phyloP scores from a whole-genome alignment of 2,113 vertebrate species.

The Hippocampus zosterae region DNA sequence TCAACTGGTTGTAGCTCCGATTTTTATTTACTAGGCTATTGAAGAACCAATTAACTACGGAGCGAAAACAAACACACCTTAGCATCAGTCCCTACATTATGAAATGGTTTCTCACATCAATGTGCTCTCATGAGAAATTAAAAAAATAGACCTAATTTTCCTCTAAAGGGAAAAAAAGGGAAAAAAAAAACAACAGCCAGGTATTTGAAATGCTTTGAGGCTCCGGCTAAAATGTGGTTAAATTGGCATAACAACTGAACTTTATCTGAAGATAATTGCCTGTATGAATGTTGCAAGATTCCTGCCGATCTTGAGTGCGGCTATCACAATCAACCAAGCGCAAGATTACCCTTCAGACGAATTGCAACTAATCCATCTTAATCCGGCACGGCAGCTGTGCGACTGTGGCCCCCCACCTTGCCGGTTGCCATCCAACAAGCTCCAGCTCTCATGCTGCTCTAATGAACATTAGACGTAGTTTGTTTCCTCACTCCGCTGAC shows the following conservation, averaged over 20 bases:
- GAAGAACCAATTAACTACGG: too few relatives aligned
- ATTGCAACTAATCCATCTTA: constrained; percentile 54
- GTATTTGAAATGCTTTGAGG: constrained; percentile 16
- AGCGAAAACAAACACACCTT: not conserved
- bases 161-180: not conserved
- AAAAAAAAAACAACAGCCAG: not conserved
- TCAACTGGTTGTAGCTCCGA: not conserved
- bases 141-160: not conserved
- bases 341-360: constrained; percentile 36
- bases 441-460: constrained; percentile 37
- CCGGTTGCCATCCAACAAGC: constrained; percentile 42
- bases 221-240: not conserved
- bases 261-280: not conserved
- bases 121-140: not conserved
- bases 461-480: constrained; percentile 55
- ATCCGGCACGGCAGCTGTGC: constrained; percentile 48
- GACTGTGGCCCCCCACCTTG: constrained; percentile 37
- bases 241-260: constrained; percentile 1
- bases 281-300: constrained; percentile 5
- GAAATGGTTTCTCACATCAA: not conserved
- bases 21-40: not conserved
- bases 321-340: constrained; percentile 26
- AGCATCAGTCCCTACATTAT: not conserved
- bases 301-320: not conserved
- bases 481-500: constrained; percentile 38